Conservation (phyloP, 2,113 vertebrate genomes). For the Thalassarche chlororhynchos region DNA sequence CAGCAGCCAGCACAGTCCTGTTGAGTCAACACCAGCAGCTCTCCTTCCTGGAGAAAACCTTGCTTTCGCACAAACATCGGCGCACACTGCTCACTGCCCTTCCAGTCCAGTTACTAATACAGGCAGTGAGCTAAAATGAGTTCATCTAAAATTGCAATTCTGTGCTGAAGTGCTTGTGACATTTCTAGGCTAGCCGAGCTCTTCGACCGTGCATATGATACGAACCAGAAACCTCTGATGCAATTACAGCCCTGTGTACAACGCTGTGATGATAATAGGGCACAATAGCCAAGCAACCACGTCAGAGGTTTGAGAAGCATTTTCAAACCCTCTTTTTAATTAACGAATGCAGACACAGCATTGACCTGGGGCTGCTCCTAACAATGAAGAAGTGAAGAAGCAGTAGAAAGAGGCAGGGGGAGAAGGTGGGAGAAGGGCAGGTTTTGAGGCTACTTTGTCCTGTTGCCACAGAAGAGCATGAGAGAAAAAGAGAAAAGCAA, state of each 20-base stretch:
- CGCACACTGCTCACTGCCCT: rapidly evolving
- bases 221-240: neutral
- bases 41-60: neutral
- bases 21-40: neutral
- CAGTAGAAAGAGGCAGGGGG: neutral
- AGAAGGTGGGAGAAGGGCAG: neutral
- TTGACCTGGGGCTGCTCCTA: neutral
- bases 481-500: neutral
- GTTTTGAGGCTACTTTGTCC: neutral
- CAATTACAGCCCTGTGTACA: neutral
- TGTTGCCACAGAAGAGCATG: neutral
- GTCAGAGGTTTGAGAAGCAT: neutral
- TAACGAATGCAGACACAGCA: neutral
- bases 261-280: neutral
- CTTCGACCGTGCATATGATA: rapidly evolving
- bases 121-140: neutral
- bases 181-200: neutral
- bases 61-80: rapidly evolving
- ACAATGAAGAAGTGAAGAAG: neutral
- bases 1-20: neutral
- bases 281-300: neutral
- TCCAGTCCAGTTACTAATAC: neutral
- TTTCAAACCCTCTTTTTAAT: neutral
- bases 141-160: neutral
- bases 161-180: neutral